phyloP scores from a whole-genome alignment of 2,797 vertebrate species.

The Diplodus puntazzo region DNA sequence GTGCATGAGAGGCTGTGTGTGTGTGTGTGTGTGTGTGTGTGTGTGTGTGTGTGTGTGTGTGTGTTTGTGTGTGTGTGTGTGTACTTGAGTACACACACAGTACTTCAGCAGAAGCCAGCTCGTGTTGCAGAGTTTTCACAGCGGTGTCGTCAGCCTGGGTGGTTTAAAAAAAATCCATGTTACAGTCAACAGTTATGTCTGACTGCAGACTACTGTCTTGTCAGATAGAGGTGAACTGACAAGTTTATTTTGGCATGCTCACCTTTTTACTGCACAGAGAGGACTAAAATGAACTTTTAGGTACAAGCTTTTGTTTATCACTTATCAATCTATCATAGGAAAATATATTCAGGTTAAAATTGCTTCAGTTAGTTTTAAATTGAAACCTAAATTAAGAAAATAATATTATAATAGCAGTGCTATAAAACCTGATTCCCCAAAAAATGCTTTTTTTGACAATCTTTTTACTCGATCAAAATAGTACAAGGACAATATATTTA shows the following conservation, averaged over 20 bases:
- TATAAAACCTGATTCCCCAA: too few species aligned
- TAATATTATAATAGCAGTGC: background rate
- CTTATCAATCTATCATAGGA: background rate
- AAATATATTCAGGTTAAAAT: background rate
- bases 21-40: conserved; percentile 57
- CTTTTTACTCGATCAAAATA: too few species aligned
- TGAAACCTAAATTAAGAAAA: background rate
- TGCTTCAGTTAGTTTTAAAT: background rate
- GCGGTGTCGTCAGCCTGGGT: conserved; percentile 72
- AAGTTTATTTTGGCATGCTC: conserved; percentile 10
- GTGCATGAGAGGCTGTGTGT: conserved; percentile 69
- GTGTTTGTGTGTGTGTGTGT: conserved; percentile 42
- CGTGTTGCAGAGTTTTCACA: conserved; percentile 77
- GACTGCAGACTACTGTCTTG: conserved; percentile 36
- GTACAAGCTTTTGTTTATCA: background rate
- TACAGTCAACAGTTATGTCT: conserved; percentile 38
- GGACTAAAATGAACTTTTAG: background rate
- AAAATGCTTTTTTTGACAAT: too few species aligned
- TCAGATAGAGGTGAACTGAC: conserved; percentile 27
- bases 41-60: conserved; percentile 61
- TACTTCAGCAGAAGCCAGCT: conserved; percentile 71
- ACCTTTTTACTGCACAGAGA: background rate
- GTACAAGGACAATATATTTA: too few species aligned
- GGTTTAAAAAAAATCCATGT: conserved; percentile 46
- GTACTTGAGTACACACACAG: conserved; percentile 9